A percentile compares a stretch with the other conserved stretches of the same genome.
Conservation (phyloP, 2,888 invertebrate genomes). For the Fragum sueziense region DNA sequence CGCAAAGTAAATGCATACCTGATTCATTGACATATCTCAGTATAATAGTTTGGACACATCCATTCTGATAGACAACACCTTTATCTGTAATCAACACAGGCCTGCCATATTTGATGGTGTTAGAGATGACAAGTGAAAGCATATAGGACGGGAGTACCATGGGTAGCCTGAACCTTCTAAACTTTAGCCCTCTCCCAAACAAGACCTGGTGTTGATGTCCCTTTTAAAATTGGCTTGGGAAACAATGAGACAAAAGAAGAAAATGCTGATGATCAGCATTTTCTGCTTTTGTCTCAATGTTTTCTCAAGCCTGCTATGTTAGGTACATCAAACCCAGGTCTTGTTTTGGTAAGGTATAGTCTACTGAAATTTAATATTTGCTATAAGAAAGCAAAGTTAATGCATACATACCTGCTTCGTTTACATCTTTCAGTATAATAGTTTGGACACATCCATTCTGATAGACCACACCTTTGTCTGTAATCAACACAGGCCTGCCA, state of each 20-base stretch:
- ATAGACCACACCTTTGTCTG: slow-evolving; percentile 67
- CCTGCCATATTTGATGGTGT: slow-evolving; percentile 62
- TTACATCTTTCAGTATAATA: slow-evolving; percentile 51
- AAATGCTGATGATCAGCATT: too few species aligned
- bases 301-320: too few species aligned
- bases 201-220: too few species aligned
- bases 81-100: slow-evolving; percentile 60
- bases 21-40: slow-evolving; percentile 13
- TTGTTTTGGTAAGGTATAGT: too few species aligned
- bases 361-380: too few species aligned
- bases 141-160: slow-evolving; percentile 50
- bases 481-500: slow-evolving; percentile 62
- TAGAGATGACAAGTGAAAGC: slow-evolving; percentile 63
- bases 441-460: slow-evolving; percentile 74
- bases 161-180: slow-evolving; percentile 61
- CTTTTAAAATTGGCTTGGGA: too few species aligned
- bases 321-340: too few species aligned
- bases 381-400: too few species aligned
- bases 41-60: slow-evolving; percentile 71
- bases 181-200: too few species aligned
- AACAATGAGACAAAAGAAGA: too few species aligned
- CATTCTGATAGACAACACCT: slow-evolving; percentile 72
- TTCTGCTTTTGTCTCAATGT: too few species aligned
- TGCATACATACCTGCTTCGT: slow-evolving; percentile 13
- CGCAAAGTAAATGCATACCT: too few species aligned